Evolutionary conservation across 2,888 invertebrate genomes (phyloP).

Genomic region (Eudemis profundana): DNA sequence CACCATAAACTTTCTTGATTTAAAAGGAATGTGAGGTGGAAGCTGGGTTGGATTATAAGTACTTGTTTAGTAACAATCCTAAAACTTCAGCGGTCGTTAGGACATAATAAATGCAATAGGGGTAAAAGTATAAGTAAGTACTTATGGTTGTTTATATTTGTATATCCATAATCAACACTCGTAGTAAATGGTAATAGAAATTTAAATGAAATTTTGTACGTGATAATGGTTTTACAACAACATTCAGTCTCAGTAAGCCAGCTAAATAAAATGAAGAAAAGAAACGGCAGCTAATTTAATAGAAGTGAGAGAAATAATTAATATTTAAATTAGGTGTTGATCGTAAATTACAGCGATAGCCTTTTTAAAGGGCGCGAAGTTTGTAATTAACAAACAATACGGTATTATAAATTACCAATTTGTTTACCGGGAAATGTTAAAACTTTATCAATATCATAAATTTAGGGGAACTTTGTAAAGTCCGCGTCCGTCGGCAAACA

Average conservation of each 20-base stretch:
- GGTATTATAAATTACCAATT: conserved; percentile 35
- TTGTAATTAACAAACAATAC: conserved; percentile 23
- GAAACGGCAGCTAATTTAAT: background rate
- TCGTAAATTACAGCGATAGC: conserved; percentile 6
- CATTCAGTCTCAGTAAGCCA: too few relatives aligned
- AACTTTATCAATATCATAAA: conserved; percentile 41
- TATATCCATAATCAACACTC: too few relatives aligned
- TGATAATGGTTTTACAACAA: too few relatives aligned
- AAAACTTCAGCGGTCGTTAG: too few relatives aligned
- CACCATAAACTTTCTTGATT: conserved; percentile 6
- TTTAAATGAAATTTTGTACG: background rate
- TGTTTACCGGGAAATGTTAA: conserved; percentile 26
- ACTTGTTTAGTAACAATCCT: background rate
- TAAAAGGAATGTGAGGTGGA: background rate
- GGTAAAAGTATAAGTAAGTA: too few relatives aligned
- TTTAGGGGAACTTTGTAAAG: conserved; percentile 29
- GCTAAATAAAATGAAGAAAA: background rate
- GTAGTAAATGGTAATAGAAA: background rate
- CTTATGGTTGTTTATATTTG: too few relatives aligned
- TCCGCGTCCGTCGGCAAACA: conserved; percentile 1
- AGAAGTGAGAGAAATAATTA: background rate
- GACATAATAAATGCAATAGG: too few relatives aligned
- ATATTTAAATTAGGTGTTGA: conserved; percentile 16
- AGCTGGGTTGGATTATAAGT: background rate
- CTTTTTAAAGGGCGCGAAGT: conserved; percentile 6